A percentile compares a stretch with the other conserved stretches of the same genome.
Evolutionary conservation across 1,140 invertebrate genomes (phyloP).

Genomic region (Frieseomelitta varia): DNA sequence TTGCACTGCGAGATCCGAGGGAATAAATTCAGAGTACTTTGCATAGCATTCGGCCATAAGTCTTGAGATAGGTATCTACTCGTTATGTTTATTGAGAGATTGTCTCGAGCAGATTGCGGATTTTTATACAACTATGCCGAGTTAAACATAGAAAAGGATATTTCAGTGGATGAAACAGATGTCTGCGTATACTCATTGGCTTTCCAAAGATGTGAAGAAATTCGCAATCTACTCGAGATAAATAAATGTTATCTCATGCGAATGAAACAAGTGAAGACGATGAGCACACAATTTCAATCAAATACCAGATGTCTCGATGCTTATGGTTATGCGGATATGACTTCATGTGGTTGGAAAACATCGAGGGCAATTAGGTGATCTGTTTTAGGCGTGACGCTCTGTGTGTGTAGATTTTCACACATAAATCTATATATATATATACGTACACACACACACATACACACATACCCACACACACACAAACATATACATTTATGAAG

Average conservation of each 20-base stretch:
- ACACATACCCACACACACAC: conserved; percentile 32
- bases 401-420: background rate
- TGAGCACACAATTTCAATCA: background rate
- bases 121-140: background rate
- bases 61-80: background rate
- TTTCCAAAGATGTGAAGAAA: background rate
- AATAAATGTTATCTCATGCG: background rate
- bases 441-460: conserved; percentile 37
- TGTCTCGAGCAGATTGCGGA: background rate
- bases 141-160: background rate
- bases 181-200: background rate
- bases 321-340: background rate
- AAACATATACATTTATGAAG: conserved; percentile 51
- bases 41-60: background rate
- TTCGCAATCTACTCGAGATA: background rate
- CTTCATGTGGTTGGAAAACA: background rate
- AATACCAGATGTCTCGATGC: background rate
- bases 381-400: background rate
- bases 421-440: conserved; percentile 6
- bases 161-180: background rate
- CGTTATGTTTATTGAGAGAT: background rate
- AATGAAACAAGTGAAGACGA: too few species aligned
- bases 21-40: background rate
- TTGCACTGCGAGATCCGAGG: too few species aligned
- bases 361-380: background rate